Base-by-base conservation (phyloP, 2,888 invertebrate genomes). In the Xanthia icteritia region DNA sequence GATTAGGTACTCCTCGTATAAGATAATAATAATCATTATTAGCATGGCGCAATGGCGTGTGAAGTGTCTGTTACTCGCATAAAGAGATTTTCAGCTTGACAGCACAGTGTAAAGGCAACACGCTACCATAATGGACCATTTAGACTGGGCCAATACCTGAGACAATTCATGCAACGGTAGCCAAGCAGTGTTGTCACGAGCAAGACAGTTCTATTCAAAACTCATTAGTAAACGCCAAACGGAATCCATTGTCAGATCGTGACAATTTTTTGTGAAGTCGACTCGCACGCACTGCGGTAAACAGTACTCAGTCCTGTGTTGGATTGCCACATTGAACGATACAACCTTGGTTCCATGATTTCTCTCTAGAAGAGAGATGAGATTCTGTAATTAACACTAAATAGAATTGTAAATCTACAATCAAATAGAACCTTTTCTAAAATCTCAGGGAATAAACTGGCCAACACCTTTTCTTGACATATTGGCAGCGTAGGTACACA, bases 201-300 rank as follows among this genome's bases (percentile, higher is more conserved):
- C 15, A 4, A n/a, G n/a, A 51, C 48, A 23, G 23, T 27, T 39
- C 5, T 31, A 36, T 68, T 58, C 42, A 71, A 42, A 69, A 70
- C 78, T 39, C n/a, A 42, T 78, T 56, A 70, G n/a, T 64, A n/a
- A 68, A 3, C 20, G 20, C 36, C n/a, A n/a, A 71, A 42, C 48
- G 31, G 31, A 20, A 70, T 51, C 20, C 9, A 58, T 58, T 65
- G 15, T 64, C 5, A 20, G 45, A 13, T 48, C 48, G 20, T 63
- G 54, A 15, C 13, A 45, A 23, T 63, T 27, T 58, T 39, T 56
- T 5, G 17, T 39, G 8, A 56, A 64, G 42, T n/a, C 4, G 31
- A 64, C 31, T 42, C 48, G 56, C 27, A 39, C 56, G 23, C 39
- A 42, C 23, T 27, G 27, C 17, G n/a, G 23, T 63, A 45, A 45